These are phyloP conservation scores for Penaeus japonicus DNA, from an alignment of 1,140 invertebrate genomes.

Conservation along the genomic window DNA sequence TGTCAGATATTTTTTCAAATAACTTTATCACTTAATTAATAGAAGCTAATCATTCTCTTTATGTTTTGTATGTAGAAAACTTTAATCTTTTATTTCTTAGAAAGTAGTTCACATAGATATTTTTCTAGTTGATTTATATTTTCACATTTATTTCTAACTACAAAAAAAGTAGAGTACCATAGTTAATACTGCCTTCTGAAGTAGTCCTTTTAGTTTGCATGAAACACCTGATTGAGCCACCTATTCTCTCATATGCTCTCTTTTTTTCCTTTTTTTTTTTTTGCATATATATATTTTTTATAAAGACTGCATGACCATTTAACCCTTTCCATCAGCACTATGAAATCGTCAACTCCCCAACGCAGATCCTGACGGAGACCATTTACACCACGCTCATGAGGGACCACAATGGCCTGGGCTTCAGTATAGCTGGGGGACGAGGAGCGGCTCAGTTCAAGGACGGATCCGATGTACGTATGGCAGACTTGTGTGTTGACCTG, in stretches of 20 bases:
- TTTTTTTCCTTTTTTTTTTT: background rate
- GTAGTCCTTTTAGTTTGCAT: too few relatives aligned
- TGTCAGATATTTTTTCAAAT: too few relatives aligned
- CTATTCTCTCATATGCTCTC: background rate
- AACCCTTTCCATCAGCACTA: conserved; percentile 28
- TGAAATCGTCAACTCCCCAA: conserved; percentile 30
- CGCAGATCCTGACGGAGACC: conserved; percentile 69
- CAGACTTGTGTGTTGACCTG: background rate
- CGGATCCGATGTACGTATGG: conserved; percentile 69
- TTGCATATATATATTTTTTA: background rate
- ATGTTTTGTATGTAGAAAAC: too few relatives aligned
- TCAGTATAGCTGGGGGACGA: conserved; percentile 94
- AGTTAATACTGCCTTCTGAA: too few relatives aligned
- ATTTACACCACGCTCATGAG: conserved; percentile 88
- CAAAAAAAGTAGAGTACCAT: too few relatives aligned
- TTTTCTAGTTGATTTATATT: too few relatives aligned
- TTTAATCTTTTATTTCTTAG: too few relatives aligned
- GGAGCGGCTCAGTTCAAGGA: conserved; percentile 84
- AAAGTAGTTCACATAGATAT: too few relatives aligned
- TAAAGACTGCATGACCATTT: conserved; percentile 25
- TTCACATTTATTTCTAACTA: too few relatives aligned
- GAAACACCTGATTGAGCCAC: too few relatives aligned
- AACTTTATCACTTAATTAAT: too few relatives aligned
- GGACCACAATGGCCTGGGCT: conserved; percentile 89
- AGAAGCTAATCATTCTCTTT: too few relatives aligned